These are phyloP conservation scores for Rissa tridactyla DNA, from an alignment of 2,113 vertebrate species.

Conservation along the genomic window DNA sequence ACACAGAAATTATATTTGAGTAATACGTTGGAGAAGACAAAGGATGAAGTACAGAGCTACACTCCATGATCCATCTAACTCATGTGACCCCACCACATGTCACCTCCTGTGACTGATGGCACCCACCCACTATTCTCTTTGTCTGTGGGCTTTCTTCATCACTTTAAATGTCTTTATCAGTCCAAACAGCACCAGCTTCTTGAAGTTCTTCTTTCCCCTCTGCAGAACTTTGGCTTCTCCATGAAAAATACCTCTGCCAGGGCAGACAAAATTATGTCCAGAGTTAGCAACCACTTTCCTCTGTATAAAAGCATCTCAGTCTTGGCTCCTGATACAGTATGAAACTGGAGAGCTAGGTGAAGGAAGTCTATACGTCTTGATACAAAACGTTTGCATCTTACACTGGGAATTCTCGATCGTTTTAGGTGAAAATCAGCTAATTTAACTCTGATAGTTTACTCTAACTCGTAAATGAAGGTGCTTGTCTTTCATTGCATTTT, in stretches of 20 bases:
- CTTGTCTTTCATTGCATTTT: background rate
- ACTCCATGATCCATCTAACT: background rate
- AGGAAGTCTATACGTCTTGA: background rate
- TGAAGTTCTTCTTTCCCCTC: background rate
- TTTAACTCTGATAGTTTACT: background rate
- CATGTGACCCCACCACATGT: background rate
- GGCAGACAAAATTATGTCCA: background rate
- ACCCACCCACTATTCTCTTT: background rate
- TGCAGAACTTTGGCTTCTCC: background rate
- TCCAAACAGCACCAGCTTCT: background rate
- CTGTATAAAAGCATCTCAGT: background rate
- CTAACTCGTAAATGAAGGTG: background rate
- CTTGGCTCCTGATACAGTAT: background rate
- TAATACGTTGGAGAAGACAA: conserved; percentile 8
- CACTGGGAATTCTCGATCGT: background rate
- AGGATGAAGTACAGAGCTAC: background rate
- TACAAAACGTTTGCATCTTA: background rate
- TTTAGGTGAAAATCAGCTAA: background rate
- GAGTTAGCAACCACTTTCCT: background rate
- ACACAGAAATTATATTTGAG: background rate
- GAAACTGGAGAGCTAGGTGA: background rate
- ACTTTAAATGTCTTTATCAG: background rate
- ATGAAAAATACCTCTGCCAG: background rate
- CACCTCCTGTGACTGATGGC: background rate
- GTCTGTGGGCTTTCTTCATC: background rate